Base-by-base conservation (phyloP, 2,888 invertebrate species). In the Macrosoma leucophasiata region DNA sequence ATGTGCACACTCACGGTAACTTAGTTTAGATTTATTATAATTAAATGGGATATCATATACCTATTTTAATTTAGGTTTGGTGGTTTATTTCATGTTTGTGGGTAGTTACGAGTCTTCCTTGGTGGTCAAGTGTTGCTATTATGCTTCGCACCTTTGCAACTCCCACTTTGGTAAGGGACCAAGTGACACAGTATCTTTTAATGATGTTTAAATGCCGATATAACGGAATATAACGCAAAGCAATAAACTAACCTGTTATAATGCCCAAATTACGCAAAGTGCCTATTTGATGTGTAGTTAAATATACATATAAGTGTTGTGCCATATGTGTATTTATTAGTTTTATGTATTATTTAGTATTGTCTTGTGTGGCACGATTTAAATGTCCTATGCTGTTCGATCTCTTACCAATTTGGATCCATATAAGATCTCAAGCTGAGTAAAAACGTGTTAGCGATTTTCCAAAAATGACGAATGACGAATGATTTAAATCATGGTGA, bases 201-300 rank as follows among this genome's bases (percentile, higher is more conserved):
- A 35, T 19, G 8, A 14, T 8, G 18, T 29, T 41, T 15, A 22
- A 17, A 24, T 27, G 14, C 29, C 14, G 10, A 20, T 20, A 24
- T 11, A 10, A 11, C 36, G 23, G 35, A 24, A 52, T 43, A 13
- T 21, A 33, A 36, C 20, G 25, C 43, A 48, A 42, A 57, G 63
- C 55, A 58, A 55, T 56, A 48, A 55, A 37, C 24, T 29, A 38
- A 46, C 42, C 48, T n/a, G 41, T 48, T 44, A 55, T 50, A 55
- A 53, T 47, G 43, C 52, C 40, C 52, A 50, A 40, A 39, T 43
- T 45, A 44, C 36, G 46, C 39, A 35, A 71, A 72, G 76, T 74
- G 76, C 76, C 76, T 74, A 56, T n/a, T 62, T 52, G 58, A 54
- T 63, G 58, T 72, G 55, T 62, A 59, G 56, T 51, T 31, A 50